A percentile compares a stretch with the other conserved stretches of the same genome.
Conservation (phyloP, 1,140 invertebrate genomes). For the Euglossa dilemma region DNA sequence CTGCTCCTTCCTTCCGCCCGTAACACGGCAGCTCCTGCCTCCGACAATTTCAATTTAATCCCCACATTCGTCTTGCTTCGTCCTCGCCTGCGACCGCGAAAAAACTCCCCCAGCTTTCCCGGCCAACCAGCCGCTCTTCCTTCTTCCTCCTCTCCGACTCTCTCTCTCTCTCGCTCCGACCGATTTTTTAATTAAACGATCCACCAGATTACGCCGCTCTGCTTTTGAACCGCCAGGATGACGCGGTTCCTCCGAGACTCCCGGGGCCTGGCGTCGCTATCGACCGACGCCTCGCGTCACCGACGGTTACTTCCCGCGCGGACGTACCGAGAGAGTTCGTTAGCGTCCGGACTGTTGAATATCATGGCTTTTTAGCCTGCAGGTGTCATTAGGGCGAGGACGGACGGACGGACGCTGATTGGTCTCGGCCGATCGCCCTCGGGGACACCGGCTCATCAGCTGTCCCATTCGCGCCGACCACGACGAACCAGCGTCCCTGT, state of each 20-base stretch:
- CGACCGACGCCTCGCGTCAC: too few relatives aligned
- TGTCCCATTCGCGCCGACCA: constrained; percentile 76
- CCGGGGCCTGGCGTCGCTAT: too few relatives aligned
- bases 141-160: too few relatives aligned
- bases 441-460: constrained; percentile 78
- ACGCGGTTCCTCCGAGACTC: too few relatives aligned
- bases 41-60: background rate
- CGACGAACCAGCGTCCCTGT: constrained; percentile 34
- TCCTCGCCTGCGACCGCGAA: background rate
- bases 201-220: too few relatives aligned
- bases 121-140: too few relatives aligned
- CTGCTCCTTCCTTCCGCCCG: background rate
- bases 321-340: constrained; percentile 72
- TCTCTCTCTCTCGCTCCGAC: too few relatives aligned
- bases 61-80: too few relatives aligned
- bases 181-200: too few relatives aligned
- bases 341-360: constrained; percentile 77
- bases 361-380: constrained; percentile 81
- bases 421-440: constrained; percentile 78
- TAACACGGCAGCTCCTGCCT: background rate
- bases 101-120: too few relatives aligned
- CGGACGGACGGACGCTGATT: constrained; percentile 77
- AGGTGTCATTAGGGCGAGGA: constrained; percentile 80
- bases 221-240: too few relatives aligned
- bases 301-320: background rate